Base-by-base conservation (phyloP, 2,888 invertebrate species). In the Latrodectus elegans region DNA sequence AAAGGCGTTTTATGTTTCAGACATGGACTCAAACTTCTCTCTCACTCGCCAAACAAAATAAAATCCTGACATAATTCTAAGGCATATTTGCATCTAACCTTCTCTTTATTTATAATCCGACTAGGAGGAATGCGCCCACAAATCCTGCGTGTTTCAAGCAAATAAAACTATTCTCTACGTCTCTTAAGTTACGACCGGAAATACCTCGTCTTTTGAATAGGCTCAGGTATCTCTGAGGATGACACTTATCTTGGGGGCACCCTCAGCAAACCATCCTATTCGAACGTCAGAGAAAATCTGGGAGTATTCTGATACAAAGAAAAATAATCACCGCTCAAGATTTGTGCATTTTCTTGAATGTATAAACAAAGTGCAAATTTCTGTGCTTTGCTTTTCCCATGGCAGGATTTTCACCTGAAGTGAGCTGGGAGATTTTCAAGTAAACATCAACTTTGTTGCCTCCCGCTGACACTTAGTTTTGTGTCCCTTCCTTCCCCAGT, bases 321-420 rank as follows among this genome's bases (percentile, higher is more conserved):
- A 60, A 4, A 60, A 60, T 60, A 60, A 15, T 60, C 60, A n/a
- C 11, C 12, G 10, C 6, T 60, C 60, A 8, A 15, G 60, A 60
- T 60, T 60, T 60, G 60, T 11, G 38, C 38, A 38, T 38, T 38
- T 38, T 38, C n/a, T 12, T 60, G 60, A 60, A 60, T 60, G 60
- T 60, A 60, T 60, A 60, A 60, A 60, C 60, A 60, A 60, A 60
- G 60, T 60, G n/a, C 60, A 11, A 38, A 64, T 60, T 51, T 49
- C 51, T 12, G 8, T 22, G 67, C 77, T 77, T 71, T 79, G 60
- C 71, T 71, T 71, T 79, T 79, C 79, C 79, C 71, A 77, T 68
- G 26, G 77, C 10, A 49, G 22, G 74, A 53, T 17, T 6, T 15
- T n/a, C 38, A 26, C 60, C 1, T 38, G 38, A 65, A 14, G 64